Evolutionary conservation across 2,888 invertebrate genomes (phyloP).

Genomic region (Tineola bisselliella): DNA sequence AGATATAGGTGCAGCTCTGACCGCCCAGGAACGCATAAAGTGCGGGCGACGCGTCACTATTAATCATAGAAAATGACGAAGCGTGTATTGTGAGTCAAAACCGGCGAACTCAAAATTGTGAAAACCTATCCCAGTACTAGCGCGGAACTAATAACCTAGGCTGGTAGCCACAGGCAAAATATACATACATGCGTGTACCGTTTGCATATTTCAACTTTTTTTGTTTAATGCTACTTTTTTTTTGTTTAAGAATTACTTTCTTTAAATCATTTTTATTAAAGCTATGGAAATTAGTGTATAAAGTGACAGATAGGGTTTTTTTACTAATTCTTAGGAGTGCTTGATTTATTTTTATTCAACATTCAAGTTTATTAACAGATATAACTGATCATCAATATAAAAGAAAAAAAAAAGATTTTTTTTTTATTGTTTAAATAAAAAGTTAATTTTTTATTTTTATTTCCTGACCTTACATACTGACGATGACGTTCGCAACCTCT

Average conservation of each 20-base stretch:
- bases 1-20: background rate
- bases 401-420: too few species aligned
- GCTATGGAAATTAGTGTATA: too few species aligned
- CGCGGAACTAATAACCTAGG: constrained; percentile 50
- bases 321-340: too few species aligned
- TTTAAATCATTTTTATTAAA: background rate
- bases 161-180: constrained; percentile 4
- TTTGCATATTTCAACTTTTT: background rate
- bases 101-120: constrained; percentile 58
- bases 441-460: constrained; percentile 21
- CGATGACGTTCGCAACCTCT: constrained; percentile 36
- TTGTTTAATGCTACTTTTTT: background rate
- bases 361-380: too few species aligned
- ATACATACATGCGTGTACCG: constrained; percentile 10
- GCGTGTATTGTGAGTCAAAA: constrained; percentile 41
- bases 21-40: constrained; percentile 13
- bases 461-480: constrained; percentile 45
- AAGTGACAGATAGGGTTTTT: too few species aligned
- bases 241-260: background rate
- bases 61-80: constrained; percentile 64
- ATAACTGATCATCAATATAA: too few species aligned
- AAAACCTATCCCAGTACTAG: constrained; percentile 49
- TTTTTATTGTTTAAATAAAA: background rate
- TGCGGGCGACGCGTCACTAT: constrained; percentile 36
- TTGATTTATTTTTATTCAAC: too few species aligned